Evolutionary conservation across 1,140 invertebrate genomes (phyloP), one percentile per base, ranked within the genome.

Genomic region (Drosophila parvula): DNA sequence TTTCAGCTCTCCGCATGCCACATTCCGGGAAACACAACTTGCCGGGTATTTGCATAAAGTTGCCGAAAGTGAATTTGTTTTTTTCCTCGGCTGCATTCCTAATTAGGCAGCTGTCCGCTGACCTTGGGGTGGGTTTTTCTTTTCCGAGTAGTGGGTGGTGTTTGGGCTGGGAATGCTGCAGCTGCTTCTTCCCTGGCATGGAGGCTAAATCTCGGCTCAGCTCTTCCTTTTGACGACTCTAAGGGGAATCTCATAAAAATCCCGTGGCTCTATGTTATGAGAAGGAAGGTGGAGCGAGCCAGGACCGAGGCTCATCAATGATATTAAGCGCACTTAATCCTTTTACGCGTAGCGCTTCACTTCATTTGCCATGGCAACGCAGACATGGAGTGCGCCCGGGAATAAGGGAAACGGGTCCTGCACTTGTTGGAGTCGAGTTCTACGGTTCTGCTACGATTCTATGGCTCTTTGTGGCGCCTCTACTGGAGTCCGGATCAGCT

Each of bases 271-370:
- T 34, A 34, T 40, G 50, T 82, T 78, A 78, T 56, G 51, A 60
- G 64, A 58, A 65, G 64, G 61, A 65, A 48, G n/a, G 30, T 40
- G 38, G 45, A n/a, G 41, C n/a, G 43, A 40, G 38, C 5, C 36
- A 2, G 16, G 58, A 11, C 14, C 41, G 58, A 48, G 74, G 73
- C 84, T 89, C 84, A 89, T 89, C 84, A 89, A 89, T 89, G 84
- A 84, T 89, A 89, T 89, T 89, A 89, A 89, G 81, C 81, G 85
- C 75, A 75, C 84, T 81, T 89, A 89, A 89, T 89, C 84, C 84
- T 84, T 89, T 89, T 89, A 89, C 85, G 63, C 73, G 78, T 60
- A 57, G 61, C 65, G 71, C 78, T 74, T 79, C 76, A 74, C 70
- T 78, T 70, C 70, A 71, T 76, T 86, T 81, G 67, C 47, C 69